Percentiles rank a stretch among this genome's conserved stretches.
phyloP scores from a whole-genome alignment of 2,888 invertebrate genomes.

The Lycophotia porphyrea region DNA sequence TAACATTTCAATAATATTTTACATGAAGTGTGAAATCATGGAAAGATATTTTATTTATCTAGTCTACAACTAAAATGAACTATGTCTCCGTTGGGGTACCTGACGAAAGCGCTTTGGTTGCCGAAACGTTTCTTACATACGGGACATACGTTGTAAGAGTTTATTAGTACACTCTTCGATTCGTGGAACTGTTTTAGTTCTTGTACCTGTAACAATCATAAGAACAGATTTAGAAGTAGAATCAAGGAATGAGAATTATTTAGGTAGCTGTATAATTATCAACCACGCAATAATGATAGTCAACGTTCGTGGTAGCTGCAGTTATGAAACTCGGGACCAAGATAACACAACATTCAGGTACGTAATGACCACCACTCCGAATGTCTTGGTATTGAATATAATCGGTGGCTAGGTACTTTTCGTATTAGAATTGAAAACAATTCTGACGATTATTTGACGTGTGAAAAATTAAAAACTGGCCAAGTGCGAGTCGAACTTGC shows the following conservation, averaged over 20 bases:
- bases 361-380: not conserved
- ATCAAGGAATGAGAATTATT: not conserved
- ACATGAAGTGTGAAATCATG: conserved; percentile 11
- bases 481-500: too few relatives aligned
- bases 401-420: not conserved
- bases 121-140: conserved; percentile 98
- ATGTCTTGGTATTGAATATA: not conserved
- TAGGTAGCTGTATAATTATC: not conserved
- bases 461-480: not conserved
- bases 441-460: not conserved
- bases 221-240: not conserved
- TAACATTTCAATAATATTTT: conserved; percentile 17
- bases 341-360: not conserved
- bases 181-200: conserved; percentile 95
- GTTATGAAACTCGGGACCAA: not conserved
- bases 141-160: conserved; percentile 96
- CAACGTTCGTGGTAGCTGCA: not conserved
- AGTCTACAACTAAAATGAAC: conserved; percentile 96
- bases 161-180: conserved; percentile 95
- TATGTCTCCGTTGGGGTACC: conserved; percentile 97
- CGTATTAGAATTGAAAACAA: not conserved
- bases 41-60: conserved; percentile 68
- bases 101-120: conserved; percentile 97
- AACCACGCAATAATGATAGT: too few relatives aligned
- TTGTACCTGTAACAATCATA: conserved; percentile 90